Evolutionary conservation across 1,140 invertebrate genomes (phyloP).

Genomic region (Cardiocondyla obscurior): DNA sequence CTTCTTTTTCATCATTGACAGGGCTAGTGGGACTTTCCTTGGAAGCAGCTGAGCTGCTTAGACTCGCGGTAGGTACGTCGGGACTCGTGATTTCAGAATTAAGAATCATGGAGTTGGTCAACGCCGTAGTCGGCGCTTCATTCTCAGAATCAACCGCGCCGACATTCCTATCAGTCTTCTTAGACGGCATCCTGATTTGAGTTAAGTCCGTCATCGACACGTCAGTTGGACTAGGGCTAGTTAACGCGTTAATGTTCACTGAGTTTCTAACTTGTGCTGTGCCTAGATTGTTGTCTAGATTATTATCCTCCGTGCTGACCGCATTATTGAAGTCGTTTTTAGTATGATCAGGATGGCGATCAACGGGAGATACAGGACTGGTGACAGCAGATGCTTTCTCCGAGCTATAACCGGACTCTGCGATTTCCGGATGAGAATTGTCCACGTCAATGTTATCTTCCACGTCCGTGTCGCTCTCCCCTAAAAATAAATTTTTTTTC

Average conservation of each 20-base stretch:
- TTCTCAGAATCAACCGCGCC: slow-evolving; percentile 60
- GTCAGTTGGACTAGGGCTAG: slow-evolving; percentile 69
- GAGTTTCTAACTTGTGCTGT: slow-evolving; percentile 48
- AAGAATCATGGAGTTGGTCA: slow-evolving; percentile 65
- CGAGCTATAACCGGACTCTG: slow-evolving; percentile 89
- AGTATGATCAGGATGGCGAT: slow-evolving; percentile 18
- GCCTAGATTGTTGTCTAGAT: slow-evolving; percentile 8
- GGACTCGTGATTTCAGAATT: slow-evolving; percentile 74
- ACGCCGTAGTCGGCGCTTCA: slow-evolving; percentile 51
- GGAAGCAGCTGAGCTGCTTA: slow-evolving; percentile 70
- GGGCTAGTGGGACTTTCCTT: slow-evolving; percentile 76
- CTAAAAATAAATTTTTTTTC: slow-evolving; percentile 57
- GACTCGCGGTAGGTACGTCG: slow-evolving; percentile 68
- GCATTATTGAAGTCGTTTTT: slow-evolving; percentile 39
- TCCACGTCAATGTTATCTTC: slow-evolving; percentile 90
- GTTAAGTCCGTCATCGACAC: slow-evolving; percentile 67
- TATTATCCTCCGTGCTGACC: neutral
- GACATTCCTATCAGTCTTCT: slow-evolving; percentile 40
- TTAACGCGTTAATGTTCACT: slow-evolving; percentile 50
- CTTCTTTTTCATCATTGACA: slow-evolving; percentile 21
- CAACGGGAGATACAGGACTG: slow-evolving; percentile 81
- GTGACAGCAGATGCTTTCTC: slow-evolving; percentile 86
- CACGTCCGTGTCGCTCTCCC: slow-evolving; percentile 89
- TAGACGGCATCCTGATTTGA: slow-evolving; percentile 47
- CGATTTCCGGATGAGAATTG: slow-evolving; percentile 78